Base-by-base conservation (phyloP, 2,888 invertebrate species). In the Augiades crinisus region DNA sequence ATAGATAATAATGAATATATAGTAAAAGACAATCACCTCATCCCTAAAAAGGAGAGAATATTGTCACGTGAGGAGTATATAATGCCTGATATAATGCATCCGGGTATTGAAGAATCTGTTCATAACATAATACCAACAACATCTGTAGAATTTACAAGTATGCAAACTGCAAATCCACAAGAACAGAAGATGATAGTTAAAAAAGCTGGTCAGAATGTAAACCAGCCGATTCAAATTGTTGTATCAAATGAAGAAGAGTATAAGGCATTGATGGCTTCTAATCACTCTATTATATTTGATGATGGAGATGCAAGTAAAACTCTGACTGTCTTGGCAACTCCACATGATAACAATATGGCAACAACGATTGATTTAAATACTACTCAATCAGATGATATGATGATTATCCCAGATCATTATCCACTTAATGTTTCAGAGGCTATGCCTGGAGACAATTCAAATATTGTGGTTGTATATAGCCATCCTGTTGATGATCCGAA, bases 391-490 rank as follows among this genome's bases (percentile, higher is more conserved):
- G 92, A 91, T 78, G 80, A 92, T 40, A 92, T 92, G 68, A 92
- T 93, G 92, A 92, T 93, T 45, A 79, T 93, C 37, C 92, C 90
- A 58, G 91, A 92, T 60, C 86, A 91, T 57, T 92, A 89, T 68
- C 91, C 91, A 53, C 73, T 92, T 27, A 92, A 90, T 79, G 91
- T 89, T 14, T 78, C 89, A 55, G 84, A 90, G 60, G 69, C 85
- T 22, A 84, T 88, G 47, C 61, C 83, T 30, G 64, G 75, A 50
- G 90, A 91, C 55, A 92, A 91, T 72, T 90, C 92, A 1, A 92
- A 92, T 62, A 92, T 92, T 68, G 92, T 93, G 8, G 92, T 93
- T 38, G 86, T 93, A 12, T 93, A 92, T 62, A 92, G 92, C 70
- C 92, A 92, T 68, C 90, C 91, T 34, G 85, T 92, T 24, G 88